Evolutionary conservation across 2,797 vertebrate genomes (phyloP), one percentile per base, ranked within the genome.

Genomic region (Characodon lateralis): DNA sequence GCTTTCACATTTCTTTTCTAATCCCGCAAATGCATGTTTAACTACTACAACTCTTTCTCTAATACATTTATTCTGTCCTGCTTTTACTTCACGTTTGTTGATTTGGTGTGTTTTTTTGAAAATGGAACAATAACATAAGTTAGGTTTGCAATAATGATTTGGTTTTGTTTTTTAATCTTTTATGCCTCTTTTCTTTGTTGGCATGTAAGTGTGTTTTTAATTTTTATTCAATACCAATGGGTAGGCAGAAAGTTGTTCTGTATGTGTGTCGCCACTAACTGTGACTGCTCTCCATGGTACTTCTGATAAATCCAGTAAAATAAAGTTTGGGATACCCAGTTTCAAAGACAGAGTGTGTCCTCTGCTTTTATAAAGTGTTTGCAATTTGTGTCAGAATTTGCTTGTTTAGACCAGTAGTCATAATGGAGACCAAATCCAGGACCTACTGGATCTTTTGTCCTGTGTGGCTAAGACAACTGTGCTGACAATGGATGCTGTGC

Each of bases 271-370:
- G 89, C 93, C 97, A 97, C 96, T 95, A 94, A 96, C 95, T 96
- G 97, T 98, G 97, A 97, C 96, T 95, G 96, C 96, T 96, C 95
- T 91, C 89, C 87, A 92, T 93, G 96, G 95, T 97, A 97, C 96
- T 92, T 96, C 95, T 95, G 96, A 97, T 96, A 95, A 95, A 89
- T 90, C 86, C 89, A 93, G 96, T 95, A 94, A 96, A 99, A 98
- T 98, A 98, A 99, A 98, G 96, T 97, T 95, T 97, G 96, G 96
- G 95, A 97, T 96, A 96, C 97, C 97, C 96, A 96, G 96, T 97
- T 94, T 96, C 94, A 95, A 95, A 95, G 95, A 94, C 83, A 83
- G 78, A 77, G 46, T 2, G 91, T 86, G 71, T 93, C 83, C 74
- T 81, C 69, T 92, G 78, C 71, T 81, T 93, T 76, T 86, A 41